Conservation (phyloP, 2,797 vertebrate genomes). For the Premnoplex brunnescens region DNA sequence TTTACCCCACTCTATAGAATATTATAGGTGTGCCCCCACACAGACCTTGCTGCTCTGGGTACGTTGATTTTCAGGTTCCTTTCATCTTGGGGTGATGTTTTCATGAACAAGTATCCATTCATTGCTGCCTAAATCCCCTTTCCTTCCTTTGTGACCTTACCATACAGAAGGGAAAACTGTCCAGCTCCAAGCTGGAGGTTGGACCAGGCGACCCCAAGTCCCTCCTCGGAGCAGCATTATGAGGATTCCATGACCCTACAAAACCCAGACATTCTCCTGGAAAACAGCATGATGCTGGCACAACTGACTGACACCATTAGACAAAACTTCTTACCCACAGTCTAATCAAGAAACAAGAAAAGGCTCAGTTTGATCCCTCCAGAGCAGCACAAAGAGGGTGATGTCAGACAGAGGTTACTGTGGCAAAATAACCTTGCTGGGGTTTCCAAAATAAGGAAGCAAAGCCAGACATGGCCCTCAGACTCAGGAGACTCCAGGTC, state of each 20-base stretch:
- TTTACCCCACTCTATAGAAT: background rate
- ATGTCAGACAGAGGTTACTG: background rate
- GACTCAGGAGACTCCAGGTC: background rate
- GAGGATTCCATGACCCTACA: background rate
- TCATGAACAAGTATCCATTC: background rate
- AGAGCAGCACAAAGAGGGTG: background rate
- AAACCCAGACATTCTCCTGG: background rate
- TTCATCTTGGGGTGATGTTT: background rate
- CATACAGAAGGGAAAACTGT: background rate
- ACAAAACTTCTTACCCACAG: background rate
- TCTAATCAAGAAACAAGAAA: background rate
- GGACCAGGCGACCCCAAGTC: background rate
- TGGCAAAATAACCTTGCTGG: background rate
- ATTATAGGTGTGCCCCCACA: background rate
- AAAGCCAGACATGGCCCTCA: background rate
- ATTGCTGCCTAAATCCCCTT: background rate
- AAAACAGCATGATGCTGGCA: background rate
- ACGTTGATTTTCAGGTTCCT: background rate
- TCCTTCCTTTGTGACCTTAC: background rate
- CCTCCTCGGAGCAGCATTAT: background rate
- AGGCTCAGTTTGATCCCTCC: background rate
- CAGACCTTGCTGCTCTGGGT: background rate
- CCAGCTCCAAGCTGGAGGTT: background rate
- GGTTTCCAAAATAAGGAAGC: background rate
- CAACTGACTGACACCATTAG: background rate